phyloP scores from a whole-genome alignment of 2,797 vertebrate species.

The Bryconaethiops microstoma region DNA sequence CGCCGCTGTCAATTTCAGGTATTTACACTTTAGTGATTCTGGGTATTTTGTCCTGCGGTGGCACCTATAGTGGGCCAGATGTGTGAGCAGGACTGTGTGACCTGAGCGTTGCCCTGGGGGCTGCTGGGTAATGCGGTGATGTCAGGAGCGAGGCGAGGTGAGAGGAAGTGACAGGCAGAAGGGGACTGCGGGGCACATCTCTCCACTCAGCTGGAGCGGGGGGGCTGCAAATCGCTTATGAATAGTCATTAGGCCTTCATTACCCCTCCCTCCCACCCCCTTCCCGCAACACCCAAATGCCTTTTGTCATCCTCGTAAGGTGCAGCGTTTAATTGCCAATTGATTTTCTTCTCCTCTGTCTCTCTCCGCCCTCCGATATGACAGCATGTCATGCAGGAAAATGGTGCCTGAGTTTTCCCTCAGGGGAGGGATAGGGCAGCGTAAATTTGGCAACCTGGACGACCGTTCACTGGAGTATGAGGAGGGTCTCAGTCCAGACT shows the following conservation, averaged over 20 bases:
- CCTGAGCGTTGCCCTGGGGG: conserved; percentile 89
- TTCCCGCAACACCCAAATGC: conserved; percentile 88
- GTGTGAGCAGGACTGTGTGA: conserved; percentile 84
- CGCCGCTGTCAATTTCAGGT: conserved; percentile 77
- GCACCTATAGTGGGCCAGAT: conserved; percentile 96
- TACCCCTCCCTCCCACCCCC: conserved; percentile 92
- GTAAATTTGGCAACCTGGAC: conserved; percentile 85
- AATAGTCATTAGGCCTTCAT: conserved; percentile 99
- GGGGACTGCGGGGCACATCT: conserved; percentile 96
- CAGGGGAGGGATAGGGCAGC: conserved; percentile 76
- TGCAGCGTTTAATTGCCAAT: conserved; percentile 99
- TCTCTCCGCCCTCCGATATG: conserved; percentile 79
- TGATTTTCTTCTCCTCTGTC: conserved; percentile 84
- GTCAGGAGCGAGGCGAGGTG: conserved; percentile 96
- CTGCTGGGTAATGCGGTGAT: conserved; percentile 94
- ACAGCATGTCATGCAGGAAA: conserved; percentile 98
- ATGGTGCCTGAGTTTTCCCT: conserved; percentile 87
- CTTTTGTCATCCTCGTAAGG: conserved; percentile 99
- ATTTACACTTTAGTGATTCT: conserved; percentile 88
- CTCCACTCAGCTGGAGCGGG: conserved; percentile 97
- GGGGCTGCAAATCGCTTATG: conserved; percentile 93
- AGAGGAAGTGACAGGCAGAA: conserved; percentile 98
- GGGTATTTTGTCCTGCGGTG: conserved; percentile 88
- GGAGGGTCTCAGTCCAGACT: conserved; percentile 56
- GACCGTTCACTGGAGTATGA: conserved; percentile 65